Percentiles rank a stretch among this genome's conserved stretches.
These are phyloP conservation scores for Drosophila pandora DNA, from an alignment of 1,140 invertebrate species.

Conservation along the genomic window DNA sequence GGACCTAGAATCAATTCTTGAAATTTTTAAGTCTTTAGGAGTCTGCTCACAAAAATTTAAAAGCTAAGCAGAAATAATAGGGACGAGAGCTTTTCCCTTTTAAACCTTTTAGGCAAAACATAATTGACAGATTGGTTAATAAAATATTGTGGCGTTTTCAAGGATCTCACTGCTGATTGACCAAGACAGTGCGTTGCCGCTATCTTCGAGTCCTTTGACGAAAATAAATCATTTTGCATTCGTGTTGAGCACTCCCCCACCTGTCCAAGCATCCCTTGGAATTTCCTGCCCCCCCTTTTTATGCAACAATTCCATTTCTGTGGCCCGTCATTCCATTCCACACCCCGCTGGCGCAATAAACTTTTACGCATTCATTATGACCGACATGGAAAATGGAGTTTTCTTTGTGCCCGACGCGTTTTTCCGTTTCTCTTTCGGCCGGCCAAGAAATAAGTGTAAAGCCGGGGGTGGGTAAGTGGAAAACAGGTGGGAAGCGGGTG, in stretches of 20 bases:
- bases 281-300: constrained; percentile 9
- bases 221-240: constrained; percentile 39
- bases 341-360: constrained; percentile 44
- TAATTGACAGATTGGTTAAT: constrained; percentile 4
- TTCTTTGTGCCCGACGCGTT: constrained; percentile 46
- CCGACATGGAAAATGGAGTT: constrained; percentile 60
- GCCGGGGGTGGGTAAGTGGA: background rate
- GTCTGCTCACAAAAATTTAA: no score
- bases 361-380: constrained; percentile 63
- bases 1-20: background rate
- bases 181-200: constrained; percentile 28
- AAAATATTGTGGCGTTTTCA: background rate
- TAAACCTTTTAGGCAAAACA: background rate
- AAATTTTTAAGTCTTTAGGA: no score
- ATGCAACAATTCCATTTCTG: constrained; percentile 10
- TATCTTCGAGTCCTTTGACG: constrained; percentile 24
- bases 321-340: constrained; percentile 14
- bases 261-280: constrained; percentile 29
- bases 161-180: constrained; percentile 37
- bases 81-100: no score
- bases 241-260: constrained; percentile 33
- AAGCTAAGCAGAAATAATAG: no score
- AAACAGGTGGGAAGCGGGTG: background rate
- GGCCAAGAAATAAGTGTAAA: constrained; percentile 9
- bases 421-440: constrained; percentile 39